Base-by-base conservation (phyloP, 2,797 vertebrate species). In the Telmatherina bonti region DNA sequence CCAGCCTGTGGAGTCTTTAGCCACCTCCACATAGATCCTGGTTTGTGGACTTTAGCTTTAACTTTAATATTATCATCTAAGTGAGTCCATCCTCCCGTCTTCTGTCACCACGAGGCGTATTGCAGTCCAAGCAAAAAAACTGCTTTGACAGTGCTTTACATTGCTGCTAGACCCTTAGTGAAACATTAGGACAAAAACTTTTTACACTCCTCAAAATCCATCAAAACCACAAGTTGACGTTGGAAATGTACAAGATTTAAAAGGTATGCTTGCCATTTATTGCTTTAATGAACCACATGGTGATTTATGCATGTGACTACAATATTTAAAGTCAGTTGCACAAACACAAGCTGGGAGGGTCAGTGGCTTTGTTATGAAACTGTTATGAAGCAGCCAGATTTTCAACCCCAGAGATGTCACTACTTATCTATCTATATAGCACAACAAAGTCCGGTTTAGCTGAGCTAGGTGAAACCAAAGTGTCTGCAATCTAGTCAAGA, bases 1-100 rank as follows among this genome's bases (percentile, higher is more conserved):
- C 5, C 33, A 59, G 20, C 24, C 8, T 4, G 24, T 1, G 11
- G 7, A 7, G 38, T 22, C n/a, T 33, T 41, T 9, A 49, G 31
- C 12, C 35, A 31, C 24, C 45, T 52, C 2, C 51, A 52, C 13
- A 52, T 7, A 13, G 51, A 22, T 52, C 31, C 16, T 26, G 20
- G n/a, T 16, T 51, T 26, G 26, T 51, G 31, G 15, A 63, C 60
- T 71, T 70, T 26, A 62, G 57, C 47, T 41, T 24, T 15, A 45
- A 10, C 29, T 62, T 41, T 7, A 27, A 36, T 27, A 53, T 5
- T 22, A 15, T 20, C 33, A 31, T 54, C 35, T 29, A 7, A 29
- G 11, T 24, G 27, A 41, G 31, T 55, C 15, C 27, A 6, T 9
- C 36, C 30, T 55, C 13, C 33, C 43, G 13, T 20, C 41, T 18